Evolutionary conservation across 2,888 invertebrate species (phyloP), one percentile per base, ranked within the genome.

Genomic region (Scelioninae gen. 2): DNA sequence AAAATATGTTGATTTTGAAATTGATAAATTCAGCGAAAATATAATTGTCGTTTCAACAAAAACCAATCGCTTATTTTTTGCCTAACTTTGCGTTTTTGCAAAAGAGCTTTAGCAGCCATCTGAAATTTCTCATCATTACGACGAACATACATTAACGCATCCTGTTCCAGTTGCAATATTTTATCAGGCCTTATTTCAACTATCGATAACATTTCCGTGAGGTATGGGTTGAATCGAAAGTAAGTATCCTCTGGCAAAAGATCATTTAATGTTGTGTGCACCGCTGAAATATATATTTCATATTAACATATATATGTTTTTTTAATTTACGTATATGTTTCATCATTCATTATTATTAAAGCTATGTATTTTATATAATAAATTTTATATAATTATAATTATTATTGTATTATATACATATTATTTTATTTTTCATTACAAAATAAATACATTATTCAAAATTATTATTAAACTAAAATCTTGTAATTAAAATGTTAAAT

Each of bases 221-320:
- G 87, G 79, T 95, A 95, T 0, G 96, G 96, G 87, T 96, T 97
- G 86, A 96, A 92, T 3, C 96, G 90, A 86, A 90, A 96, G 86
- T 96, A 96, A 31, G 89, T 88, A 37, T 91, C 89, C 0, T 90
- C 88, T 0, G 93, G 92, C 0, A 95, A 86, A 53, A 94, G 87
- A 85, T 95, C 95, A 81, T 91, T 91, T 76, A 95, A 82, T 79
- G 92, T 90, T 50, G 90, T 90, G 82, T 95, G 94, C 3, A 95
- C 93, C 78, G 91, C 95, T 94, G 87, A 15, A 84, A 84, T 19
- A 5, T 37, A 37, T 25, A 4, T 25, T 4, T 25, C 6, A 4
- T 25, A 3, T 25, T 25, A 25, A 25, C 25, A 25, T 25, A 25
- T 25, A 25, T 25, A 25, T 25, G 3, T 4, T 25, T 25, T 4